These are phyloP conservation scores for Acrocephalus kingi DNA, from an alignment of 2,113 vertebrate genomes.

Conservation along the genomic window DNA sequence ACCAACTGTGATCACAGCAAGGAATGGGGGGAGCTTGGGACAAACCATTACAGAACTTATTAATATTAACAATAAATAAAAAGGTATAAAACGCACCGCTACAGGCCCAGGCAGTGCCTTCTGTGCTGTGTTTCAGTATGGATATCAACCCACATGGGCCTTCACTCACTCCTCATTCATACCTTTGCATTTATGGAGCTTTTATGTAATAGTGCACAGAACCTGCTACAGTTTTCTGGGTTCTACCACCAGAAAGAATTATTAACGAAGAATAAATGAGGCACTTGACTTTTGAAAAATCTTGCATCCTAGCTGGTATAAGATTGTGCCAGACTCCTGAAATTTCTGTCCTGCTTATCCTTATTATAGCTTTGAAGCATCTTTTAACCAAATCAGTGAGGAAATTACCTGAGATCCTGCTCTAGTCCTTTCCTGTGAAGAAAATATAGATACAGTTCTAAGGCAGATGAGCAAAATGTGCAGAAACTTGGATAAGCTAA, in stretches of 20 bases:
- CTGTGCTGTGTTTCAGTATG: background rate
- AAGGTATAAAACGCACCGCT: too few relatives aligned
- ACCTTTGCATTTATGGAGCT: background rate
- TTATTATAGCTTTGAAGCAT: background rate
- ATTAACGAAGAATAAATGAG: background rate
- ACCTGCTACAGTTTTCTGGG: background rate
- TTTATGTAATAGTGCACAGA: background rate
- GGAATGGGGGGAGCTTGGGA: too few relatives aligned
- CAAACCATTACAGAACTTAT: too few relatives aligned
- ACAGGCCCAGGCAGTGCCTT: background rate
- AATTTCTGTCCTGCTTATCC: background rate
- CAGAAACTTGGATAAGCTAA: background rate
- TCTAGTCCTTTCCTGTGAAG: background rate
- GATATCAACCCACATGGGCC: background rate
- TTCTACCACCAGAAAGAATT: background rate
- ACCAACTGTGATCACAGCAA: too few relatives aligned
- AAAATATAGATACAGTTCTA: background rate
- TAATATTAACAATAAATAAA: too few relatives aligned
- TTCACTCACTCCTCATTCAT: background rate
- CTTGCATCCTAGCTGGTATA: background rate
- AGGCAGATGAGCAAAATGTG: background rate
- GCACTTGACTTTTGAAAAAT: background rate
- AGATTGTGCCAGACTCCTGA: background rate
- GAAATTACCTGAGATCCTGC: background rate
- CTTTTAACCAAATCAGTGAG: background rate